A percentile compares a stretch with the other conserved stretches of the same genome.
phyloP scores from a whole-genome alignment of 2,888 invertebrate genomes.

The Eupithecia vulgata region DNA sequence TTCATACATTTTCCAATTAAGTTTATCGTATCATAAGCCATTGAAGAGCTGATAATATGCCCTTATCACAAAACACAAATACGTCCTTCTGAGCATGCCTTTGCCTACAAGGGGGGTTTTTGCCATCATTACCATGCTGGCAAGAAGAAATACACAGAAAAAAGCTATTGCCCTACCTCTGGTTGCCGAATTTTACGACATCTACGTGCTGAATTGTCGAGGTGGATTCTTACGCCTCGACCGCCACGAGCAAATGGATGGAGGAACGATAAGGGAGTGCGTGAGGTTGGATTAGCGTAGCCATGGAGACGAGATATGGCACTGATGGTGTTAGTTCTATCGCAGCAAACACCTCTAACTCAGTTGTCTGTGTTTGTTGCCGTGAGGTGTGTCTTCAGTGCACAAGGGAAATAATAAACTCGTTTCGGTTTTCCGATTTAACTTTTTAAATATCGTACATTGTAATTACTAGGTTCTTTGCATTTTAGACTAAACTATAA shows the following conservation, averaged over 20 bases:
- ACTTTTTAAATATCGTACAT: neutral
- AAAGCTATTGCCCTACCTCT: neutral
- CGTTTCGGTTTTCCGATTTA: neutral
- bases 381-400: neutral
- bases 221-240: neutral
- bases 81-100: neutral
- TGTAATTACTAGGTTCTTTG: neutral
- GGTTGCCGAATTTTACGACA: too few relatives aligned
- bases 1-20: neutral
- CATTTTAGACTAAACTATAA: neutral
- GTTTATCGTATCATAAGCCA: neutral
- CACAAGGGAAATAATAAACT: neutral
- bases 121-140: neutral
- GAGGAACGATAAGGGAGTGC: neutral
- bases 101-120: neutral
- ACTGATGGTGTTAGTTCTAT: conserved; percentile 24
- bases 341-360: conserved; percentile 24
- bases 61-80: neutral
- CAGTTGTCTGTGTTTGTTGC: conserved; percentile 41
- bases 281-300: conserved; percentile 49
- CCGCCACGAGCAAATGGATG: neutral
- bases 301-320: conserved; percentile 55
- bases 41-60: neutral
- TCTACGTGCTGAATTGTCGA: too few relatives aligned
- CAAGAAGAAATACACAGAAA: neutral